Percentiles rank a stretch among this genome's conserved stretches.
Conservation (phyloP, 2,113 vertebrate genomes). For the Microcebus tavaratra region DNA sequence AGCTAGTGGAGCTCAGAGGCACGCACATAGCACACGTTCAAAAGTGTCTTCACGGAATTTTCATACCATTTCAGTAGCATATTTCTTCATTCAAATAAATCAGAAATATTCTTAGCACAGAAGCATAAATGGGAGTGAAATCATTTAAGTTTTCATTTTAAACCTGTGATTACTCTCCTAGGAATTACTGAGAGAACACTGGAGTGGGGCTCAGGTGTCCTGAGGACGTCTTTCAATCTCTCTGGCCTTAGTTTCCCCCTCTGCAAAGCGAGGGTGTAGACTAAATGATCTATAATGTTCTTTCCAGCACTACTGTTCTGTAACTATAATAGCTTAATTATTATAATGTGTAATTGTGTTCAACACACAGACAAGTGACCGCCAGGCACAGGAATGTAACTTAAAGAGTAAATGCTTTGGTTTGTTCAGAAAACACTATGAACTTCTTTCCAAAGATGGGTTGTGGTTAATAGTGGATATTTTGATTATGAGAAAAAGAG, state of each 20-base stretch:
- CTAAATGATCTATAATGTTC: not conserved
- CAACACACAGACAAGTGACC: not conserved
- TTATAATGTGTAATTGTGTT: not conserved
- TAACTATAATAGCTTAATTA: not conserved
- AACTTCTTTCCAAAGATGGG: slow-evolving; percentile 72
- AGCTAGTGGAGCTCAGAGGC: not conserved
- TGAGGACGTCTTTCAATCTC: not conserved
- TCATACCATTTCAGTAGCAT: not conserved
- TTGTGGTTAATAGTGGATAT: slow-evolving; percentile 73
- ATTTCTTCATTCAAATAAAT: not conserved
- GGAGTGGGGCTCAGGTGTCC: not conserved
- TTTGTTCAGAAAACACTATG: slow-evolving; percentile 67
- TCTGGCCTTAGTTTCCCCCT: not conserved
- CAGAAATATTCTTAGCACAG: slow-evolving; percentile 60
- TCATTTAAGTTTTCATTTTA: not conserved
- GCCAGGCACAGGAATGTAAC: slow-evolving; percentile 40
- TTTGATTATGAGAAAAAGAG: slow-evolving; percentile 72
- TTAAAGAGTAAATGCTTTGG: slow-evolving; percentile 48
- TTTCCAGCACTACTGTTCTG: not conserved
- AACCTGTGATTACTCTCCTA: not conserved
- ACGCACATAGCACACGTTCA: not conserved
- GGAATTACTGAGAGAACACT: not conserved
- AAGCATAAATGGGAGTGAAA: not conserved
- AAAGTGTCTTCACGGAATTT: not conserved
- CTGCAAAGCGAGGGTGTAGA: not conserved